Percentiles rank a stretch among this genome's conserved stretches.
phyloP scores from a whole-genome alignment of 2,113 vertebrate genomes.

The Ameiurus melas region DNA sequence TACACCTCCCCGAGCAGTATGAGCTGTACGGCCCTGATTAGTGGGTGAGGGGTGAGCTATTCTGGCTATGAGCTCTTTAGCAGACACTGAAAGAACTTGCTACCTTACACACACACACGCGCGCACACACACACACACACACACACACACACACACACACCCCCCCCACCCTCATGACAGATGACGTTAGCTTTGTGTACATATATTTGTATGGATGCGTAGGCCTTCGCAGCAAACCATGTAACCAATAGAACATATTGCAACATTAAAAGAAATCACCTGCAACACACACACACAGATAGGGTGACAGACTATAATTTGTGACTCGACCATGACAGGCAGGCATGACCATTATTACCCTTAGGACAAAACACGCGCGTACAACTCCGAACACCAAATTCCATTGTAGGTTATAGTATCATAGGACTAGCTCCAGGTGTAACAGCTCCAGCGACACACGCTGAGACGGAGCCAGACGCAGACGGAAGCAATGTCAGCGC shows the following conservation, averaged over 20 bases:
- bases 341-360: conserved; percentile 20
- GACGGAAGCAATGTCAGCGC: not conserved
- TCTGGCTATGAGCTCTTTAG: conserved; percentile 36
- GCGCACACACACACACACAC: not conserved
- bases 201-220: not conserved
- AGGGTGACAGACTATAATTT: conserved; percentile 39
- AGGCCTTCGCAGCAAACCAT: not conserved
- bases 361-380: conserved; percentile 23
- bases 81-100: not conserved
- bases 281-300: not conserved
- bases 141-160: no score
- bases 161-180: not conserved
- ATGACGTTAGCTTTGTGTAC: not conserved
- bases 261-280: not conserved
- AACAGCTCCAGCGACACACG: conserved; percentile 10
- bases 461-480: conserved; percentile 5
- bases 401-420: conserved; percentile 32
- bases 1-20: not conserved
- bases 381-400: not conserved
- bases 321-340: conserved; percentile 30
- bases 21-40: conserved; percentile 43
- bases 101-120: not conserved
- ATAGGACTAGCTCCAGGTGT: conserved; percentile 1
- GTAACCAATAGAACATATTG: not conserved
- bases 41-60: conserved; percentile 26